Evolutionary conservation across 2,888 invertebrate genomes (phyloP).

Genomic region (Deilephila elpenor): DNA sequence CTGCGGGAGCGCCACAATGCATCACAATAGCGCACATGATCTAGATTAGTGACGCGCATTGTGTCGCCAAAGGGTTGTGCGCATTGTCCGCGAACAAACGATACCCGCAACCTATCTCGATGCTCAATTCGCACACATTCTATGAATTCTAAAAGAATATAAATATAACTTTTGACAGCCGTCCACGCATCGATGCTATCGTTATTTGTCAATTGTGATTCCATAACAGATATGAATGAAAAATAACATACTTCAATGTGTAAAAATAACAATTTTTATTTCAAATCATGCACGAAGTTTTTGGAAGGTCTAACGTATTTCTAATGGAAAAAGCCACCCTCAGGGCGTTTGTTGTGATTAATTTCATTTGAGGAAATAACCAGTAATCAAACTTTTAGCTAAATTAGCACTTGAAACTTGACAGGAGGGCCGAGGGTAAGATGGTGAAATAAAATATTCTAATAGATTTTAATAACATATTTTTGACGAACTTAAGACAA

Average conservation of each 20-base stretch:
- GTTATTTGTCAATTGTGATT: conserved; percentile 76
- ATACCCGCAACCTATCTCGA: conserved; percentile 74
- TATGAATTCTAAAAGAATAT: conserved; percentile 84
- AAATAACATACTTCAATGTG: conserved; percentile 43
- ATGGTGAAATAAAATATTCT: conserved; percentile 70
- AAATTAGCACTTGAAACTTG: conserved; percentile 70
- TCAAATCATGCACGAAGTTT: conserved; percentile 28
- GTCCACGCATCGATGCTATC: conserved; percentile 75
- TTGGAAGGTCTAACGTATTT: conserved; percentile 5
- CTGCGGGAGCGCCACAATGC: conserved; percentile 61
- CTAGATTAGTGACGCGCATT: conserved; percentile 84
- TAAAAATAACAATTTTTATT: conserved; percentile 37
- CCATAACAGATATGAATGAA: conserved; percentile 64
- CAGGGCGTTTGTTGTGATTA: conserved; percentile 51
- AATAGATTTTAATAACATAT: conserved; percentile 80
- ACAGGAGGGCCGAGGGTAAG: conserved; percentile 59
- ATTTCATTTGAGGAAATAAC: conserved; percentile 61
- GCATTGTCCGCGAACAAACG: conserved; percentile 70
- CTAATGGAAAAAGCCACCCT: conserved; percentile 36
- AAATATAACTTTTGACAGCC: conserved; percentile 84
- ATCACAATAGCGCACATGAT: conserved; percentile 80
- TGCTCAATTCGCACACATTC: conserved; percentile 78
- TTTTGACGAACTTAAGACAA: conserved; percentile 75
- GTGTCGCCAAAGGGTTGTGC: conserved; percentile 83
- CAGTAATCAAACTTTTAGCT: conserved; percentile 75